Evolutionary conservation across 2,113 vertebrate genomes (phyloP).

Genomic region (Ammodytes marinus): DNA sequence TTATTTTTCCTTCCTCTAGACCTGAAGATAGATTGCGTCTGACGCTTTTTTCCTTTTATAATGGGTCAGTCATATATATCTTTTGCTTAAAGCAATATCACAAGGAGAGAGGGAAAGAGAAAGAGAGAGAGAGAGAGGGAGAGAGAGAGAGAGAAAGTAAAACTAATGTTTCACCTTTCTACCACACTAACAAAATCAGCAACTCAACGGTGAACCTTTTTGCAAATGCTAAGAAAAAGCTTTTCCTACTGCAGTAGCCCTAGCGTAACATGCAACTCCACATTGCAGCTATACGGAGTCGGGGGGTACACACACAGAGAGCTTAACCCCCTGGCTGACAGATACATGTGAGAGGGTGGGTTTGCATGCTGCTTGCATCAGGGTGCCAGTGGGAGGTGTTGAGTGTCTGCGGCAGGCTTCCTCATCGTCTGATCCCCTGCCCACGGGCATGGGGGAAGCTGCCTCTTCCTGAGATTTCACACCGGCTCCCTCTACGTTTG

Average conservation of each 20-base stretch:
- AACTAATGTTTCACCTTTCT: slow-evolving; percentile 51
- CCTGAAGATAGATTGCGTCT: slow-evolving; percentile 66
- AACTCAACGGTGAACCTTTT: slow-evolving; percentile 54
- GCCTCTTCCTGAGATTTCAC: slow-evolving; percentile 86
- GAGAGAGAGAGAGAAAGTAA: slow-evolving; percentile 16
- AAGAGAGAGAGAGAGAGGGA: neutral
- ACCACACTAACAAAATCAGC: slow-evolving; percentile 37
- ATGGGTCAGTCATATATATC: slow-evolving; percentile 49
- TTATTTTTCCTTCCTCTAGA: slow-evolving; percentile 49
- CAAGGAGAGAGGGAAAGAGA: slow-evolving; percentile 7
- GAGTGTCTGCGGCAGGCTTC: slow-evolving; percentile 85
- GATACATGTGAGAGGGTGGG: slow-evolving; percentile 78
- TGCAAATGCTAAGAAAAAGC: slow-evolving; percentile 46
- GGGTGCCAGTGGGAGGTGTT: slow-evolving; percentile 84
- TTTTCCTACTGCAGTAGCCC: slow-evolving; percentile 48
- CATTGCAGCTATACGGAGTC: slow-evolving; percentile 59
- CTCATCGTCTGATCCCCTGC: slow-evolving; percentile 86
- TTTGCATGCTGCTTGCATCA: slow-evolving; percentile 88
- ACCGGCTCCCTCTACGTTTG: slow-evolving; percentile 83
- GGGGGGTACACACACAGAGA: slow-evolving; percentile 66
- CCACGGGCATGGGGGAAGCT: slow-evolving; percentile 84
- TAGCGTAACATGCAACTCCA: slow-evolving; percentile 61
- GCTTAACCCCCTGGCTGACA: slow-evolving; percentile 78
- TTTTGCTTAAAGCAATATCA: slow-evolving; percentile 59
- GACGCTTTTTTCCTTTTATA: slow-evolving; percentile 48